Evolutionary conservation across 2,888 invertebrate genomes (phyloP).

Genomic region (Leptothorax acervorum): DNA sequence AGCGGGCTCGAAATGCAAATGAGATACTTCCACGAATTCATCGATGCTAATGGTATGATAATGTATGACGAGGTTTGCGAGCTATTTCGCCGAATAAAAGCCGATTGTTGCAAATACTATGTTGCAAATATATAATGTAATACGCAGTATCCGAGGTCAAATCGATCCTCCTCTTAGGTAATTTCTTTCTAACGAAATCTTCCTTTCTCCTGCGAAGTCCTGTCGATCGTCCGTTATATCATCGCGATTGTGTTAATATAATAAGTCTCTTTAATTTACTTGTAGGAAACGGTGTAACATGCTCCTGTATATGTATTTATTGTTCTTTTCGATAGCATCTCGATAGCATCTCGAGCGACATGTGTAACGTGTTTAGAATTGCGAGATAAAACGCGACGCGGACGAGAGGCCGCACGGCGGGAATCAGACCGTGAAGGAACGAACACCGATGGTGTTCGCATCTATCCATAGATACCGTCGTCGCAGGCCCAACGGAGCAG

Average conservation of each 20-base stretch:
- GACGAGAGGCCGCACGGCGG: conserved; percentile 60
- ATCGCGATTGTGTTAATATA: not conserved
- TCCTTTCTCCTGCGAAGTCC: not conserved
- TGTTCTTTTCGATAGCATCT: conserved; percentile 22
- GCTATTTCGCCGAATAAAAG: conserved; percentile 68
- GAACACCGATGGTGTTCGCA: conserved; percentile 59
- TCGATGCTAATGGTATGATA: conserved; percentile 76
- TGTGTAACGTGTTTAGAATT: conserved; percentile 15
- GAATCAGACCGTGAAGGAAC: conserved; percentile 75
- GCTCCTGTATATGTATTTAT: not conserved
- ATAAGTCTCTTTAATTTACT: conserved; percentile 12
- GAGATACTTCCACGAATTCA: conserved; percentile 73
- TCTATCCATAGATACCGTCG: conserved; percentile 66
- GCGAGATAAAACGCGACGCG: conserved; percentile 59
- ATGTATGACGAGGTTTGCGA: conserved; percentile 65
- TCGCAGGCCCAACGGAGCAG: conserved; percentile 68
- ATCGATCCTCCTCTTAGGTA: conserved; percentile 3
- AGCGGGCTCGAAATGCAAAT: conserved; percentile 72
- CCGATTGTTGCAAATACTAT: conserved; percentile 65
- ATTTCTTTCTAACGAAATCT: not conserved
- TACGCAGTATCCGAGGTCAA: not conserved
- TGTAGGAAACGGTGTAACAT: not conserved
- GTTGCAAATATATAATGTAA: conserved; percentile 35
- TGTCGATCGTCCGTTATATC: not conserved
- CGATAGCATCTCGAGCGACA: conserved; percentile 31